Base-by-base conservation (phyloP, 2,797 vertebrate species). In the Mormyrus proboscirostris region DNA sequence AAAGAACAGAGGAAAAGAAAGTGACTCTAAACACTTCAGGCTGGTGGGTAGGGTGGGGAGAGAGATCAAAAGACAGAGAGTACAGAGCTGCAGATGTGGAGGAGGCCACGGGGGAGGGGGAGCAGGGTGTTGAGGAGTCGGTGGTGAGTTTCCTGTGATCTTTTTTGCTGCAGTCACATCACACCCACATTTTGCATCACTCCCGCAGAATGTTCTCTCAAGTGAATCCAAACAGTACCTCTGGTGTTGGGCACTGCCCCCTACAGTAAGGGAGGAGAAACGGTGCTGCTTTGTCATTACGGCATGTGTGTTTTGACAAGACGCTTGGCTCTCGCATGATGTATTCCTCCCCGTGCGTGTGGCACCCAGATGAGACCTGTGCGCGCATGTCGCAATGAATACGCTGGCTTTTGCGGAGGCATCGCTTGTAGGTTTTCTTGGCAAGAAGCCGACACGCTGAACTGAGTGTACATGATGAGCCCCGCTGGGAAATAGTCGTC, bases 1-100 rank as follows among this genome's bases (percentile, higher is more conserved):
- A 88, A 89, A 62, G 12, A 44, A 49, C 90, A 90, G 88, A 88
- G 85, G 83, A 88, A 25, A 88, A 25, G 90, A 91, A 84, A 49
- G 83, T 89, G 51, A 86, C 88, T 91, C 89, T 38, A 38, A 85
- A 87, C 53, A 87, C 65, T 62, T 7, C n/a, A 59, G 62, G 57
- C 62, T 62, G 33, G 33, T 51, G 89, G 57, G 88, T 50, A 14
- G 22, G 25, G 25, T 10, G 47, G 33, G 88, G 57, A 86, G 16
- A 38, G 44, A 41, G 50, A 41, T 91, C 88, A 92, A 86, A 69
- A 86, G 89, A 89, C 41, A 29, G 62, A 59, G 16, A 62, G 22
- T 87, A 79, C 49, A 83, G 88, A 87, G 51, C 76, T 88, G 59
- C 62, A 88, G 73, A 89, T 65, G 83, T 59, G 49, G 22, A 59